A percentile compares a stretch with the other conserved stretches of the same genome.
phyloP scores from a whole-genome alignment of 2,797 vertebrate genomes.

The Gallirallus australis region DNA sequence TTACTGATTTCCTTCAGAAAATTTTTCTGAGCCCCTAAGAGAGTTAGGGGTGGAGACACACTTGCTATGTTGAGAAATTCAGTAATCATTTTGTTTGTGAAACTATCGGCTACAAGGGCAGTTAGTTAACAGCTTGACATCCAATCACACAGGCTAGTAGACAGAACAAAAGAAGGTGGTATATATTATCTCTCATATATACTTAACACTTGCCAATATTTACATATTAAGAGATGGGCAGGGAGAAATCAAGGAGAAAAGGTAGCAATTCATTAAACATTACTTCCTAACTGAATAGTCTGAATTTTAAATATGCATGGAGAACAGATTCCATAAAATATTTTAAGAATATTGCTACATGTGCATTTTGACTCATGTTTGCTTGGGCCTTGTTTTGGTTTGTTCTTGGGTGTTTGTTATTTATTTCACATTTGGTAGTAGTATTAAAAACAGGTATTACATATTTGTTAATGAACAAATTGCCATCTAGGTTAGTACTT shows the following conservation, averaged over 20 bases:
- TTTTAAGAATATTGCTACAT: not conserved
- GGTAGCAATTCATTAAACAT: not conserved
- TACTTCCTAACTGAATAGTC: not conserved
- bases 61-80: not conserved
- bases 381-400: not conserved
- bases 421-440: not conserved
- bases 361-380: not conserved
- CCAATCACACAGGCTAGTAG: not conserved
- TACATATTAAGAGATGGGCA: not conserved
- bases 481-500: not conserved
- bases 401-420: not conserved
- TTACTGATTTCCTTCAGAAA: not conserved
- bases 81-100: not conserved
- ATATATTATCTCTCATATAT: accelerated
- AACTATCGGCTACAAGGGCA: not conserved
- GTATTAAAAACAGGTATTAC: not conserved
- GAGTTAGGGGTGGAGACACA: not conserved
- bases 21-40: not conserved
- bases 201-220: not conserved
- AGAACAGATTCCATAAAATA: not conserved
- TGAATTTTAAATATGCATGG: not conserved
- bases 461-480: not conserved
- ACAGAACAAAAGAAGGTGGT: not conserved
- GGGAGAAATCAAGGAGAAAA: not conserved
- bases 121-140: not conserved